phyloP scores from a whole-genome alignment of 2,113 vertebrate genomes.

The Panthera uncia region DNA sequence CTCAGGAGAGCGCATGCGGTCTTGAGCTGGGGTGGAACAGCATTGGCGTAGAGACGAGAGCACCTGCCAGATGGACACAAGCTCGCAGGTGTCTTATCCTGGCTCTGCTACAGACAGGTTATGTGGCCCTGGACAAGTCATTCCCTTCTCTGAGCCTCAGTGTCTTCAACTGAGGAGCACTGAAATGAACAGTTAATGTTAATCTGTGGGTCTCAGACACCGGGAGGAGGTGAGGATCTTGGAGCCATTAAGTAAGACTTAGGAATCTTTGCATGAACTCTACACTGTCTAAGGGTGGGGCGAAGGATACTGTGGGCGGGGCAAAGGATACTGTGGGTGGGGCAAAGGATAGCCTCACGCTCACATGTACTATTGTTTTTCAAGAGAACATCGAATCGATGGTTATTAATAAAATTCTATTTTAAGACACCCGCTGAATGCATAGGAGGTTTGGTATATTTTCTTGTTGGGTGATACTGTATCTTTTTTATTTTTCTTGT shows the following conservation, averaged over 20 bases:
- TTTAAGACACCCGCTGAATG: slow-evolving; percentile 24
- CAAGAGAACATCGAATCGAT: neutral
- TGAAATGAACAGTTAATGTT: neutral
- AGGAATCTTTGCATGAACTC: neutral
- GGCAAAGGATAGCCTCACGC: neutral
- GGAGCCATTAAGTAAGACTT: neutral
- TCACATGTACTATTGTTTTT: neutral
- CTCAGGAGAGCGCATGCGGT: neutral
- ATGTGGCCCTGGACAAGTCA: neutral
- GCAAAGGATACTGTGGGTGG: too few species aligned
- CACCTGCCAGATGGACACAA: neutral
- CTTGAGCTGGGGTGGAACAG: neutral
- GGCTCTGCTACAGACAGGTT: neutral
- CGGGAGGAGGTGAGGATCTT: neutral
- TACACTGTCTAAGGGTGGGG: neutral
- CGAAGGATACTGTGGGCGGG: too few species aligned
- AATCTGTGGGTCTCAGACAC: neutral
- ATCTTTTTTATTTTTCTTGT: neutral
- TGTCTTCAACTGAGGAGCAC: neutral
- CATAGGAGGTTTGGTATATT: neutral
- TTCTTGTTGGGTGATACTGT: neutral
- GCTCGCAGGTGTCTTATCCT: neutral
- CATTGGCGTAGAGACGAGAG: neutral
- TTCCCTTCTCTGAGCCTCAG: neutral
- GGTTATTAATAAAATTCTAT: neutral